Base-by-base conservation (phyloP, 1,140 invertebrate genomes). In the Zaprionus ornatus region DNA sequence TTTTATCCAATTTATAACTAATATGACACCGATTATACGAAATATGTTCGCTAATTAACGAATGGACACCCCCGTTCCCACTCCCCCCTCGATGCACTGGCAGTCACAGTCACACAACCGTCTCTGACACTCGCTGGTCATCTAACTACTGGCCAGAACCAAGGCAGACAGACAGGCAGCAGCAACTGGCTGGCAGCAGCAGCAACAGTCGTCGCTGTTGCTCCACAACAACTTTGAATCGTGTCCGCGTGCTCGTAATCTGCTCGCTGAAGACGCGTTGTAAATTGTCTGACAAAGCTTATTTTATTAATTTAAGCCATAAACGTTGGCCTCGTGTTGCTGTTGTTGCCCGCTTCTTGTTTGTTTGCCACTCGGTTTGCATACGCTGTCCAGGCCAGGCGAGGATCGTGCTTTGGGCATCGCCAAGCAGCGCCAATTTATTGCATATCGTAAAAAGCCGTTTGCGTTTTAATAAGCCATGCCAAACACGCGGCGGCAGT, bases 1-100 rank as follows among this genome's bases (percentile, higher is more conserved):
- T 88, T 91, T 91, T 91, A 92, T 92, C 87, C 83, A 92, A 92
- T 92, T 92, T 92, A 92, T 92, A 92, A 92, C 91, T 92, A 92
- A 92, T 92, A 92, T 92, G 91, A 92, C 91, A 92, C 91, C 91
- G 91, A 92, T 92, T 92, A 91, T 91, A 91, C 87, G 91, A 92
- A 91, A 92, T 92, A 91, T 92, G 91, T 92, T 92, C 91, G 82
- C 91, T 92, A 92, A 92, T 92, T 92, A 92, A 92, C 91, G 91
- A 87, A 92, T 91, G 88, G 86, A 91, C 91, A 92, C 87, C 19
- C 45, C 17, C 45, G 13, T 50, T 13, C 4, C 15, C 45, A 5
- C 37, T 25, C 62, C 21, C 35, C n/a, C 19, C 45, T 42, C 25
- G n/a, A 35, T 25, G 17, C 17, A 48, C 15, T 45, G 1, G 6